Evolutionary conservation across 2,797 vertebrate species (phyloP).

Genomic region (Graptemys geographica): DNA sequence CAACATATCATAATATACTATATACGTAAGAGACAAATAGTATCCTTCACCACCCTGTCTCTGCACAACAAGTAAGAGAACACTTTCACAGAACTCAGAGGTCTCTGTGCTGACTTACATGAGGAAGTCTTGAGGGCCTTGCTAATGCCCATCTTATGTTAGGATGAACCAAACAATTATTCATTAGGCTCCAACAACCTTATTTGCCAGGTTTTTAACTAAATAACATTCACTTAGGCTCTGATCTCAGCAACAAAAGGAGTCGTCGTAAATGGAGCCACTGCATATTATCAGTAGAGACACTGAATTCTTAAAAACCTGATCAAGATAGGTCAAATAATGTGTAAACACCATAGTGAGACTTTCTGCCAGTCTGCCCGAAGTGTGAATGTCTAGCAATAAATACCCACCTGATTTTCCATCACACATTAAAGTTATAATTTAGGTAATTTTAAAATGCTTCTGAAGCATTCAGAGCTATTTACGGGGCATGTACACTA

Average conservation of each 20-base stretch:
- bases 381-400: not conserved
- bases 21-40: not conserved
- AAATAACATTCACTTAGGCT: not conserved
- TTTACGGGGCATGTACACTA: not conserved
- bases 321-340: not conserved
- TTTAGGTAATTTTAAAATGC: not conserved
- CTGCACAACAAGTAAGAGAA: not conserved
- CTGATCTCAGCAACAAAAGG: not conserved
- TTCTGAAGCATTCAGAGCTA: not conserved
- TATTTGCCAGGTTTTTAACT: not conserved
- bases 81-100: not conserved
- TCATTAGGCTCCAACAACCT: not conserved
- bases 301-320: not conserved
- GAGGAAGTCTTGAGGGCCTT: not conserved
- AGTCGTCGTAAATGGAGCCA: not conserved
- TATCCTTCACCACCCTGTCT: not conserved
- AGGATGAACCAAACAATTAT: not conserved
- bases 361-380: not conserved
- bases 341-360: not conserved
- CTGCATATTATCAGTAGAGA: not conserved
- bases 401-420: not conserved
- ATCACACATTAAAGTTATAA: conserved; percentile 6
- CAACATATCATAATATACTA: not conserved
- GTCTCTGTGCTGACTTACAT: not conserved
- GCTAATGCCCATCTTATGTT: not conserved